phyloP scores from a whole-genome alignment of 2,797 vertebrate species.

The Chiloscyllium punctatum region DNA sequence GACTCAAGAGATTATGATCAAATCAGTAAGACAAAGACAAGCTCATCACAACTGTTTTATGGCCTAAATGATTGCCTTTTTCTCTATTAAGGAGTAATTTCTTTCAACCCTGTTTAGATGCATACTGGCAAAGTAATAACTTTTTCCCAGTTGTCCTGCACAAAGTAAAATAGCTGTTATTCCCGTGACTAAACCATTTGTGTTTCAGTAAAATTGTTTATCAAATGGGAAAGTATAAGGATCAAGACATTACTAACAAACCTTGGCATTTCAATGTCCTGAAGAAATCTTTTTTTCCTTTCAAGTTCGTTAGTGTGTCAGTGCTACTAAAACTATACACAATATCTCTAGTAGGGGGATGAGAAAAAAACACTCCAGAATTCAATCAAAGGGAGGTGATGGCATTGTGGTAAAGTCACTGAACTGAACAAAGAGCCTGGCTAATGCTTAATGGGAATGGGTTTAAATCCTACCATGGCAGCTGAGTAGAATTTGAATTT shows the following conservation, averaged over 20 bases:
- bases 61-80: not conserved
- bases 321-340: not conserved
- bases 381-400: not conserved
- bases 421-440: too few relatives aligned
- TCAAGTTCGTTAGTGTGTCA: not conserved
- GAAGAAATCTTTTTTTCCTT: not conserved
- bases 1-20: not conserved
- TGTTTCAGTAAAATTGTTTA: not conserved
- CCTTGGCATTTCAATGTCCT: not conserved
- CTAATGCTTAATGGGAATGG: too few relatives aligned
- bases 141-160: not conserved
- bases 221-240: not conserved
- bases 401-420: too few relatives aligned
- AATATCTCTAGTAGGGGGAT: not conserved
- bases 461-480: too few relatives aligned
- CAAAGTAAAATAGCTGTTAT: not conserved
- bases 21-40: not conserved
- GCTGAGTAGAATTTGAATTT: too few relatives aligned
- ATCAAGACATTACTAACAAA: not conserved
- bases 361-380: not conserved
- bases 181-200: too few relatives aligned
- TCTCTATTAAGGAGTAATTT: constrained; percentile 25
- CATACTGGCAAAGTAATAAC: constrained; percentile 31
- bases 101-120: not conserved
- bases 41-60: not conserved